Conservation (phyloP, 2,113 vertebrate genomes). For the Chiloscyllium plagiosum region DNA sequence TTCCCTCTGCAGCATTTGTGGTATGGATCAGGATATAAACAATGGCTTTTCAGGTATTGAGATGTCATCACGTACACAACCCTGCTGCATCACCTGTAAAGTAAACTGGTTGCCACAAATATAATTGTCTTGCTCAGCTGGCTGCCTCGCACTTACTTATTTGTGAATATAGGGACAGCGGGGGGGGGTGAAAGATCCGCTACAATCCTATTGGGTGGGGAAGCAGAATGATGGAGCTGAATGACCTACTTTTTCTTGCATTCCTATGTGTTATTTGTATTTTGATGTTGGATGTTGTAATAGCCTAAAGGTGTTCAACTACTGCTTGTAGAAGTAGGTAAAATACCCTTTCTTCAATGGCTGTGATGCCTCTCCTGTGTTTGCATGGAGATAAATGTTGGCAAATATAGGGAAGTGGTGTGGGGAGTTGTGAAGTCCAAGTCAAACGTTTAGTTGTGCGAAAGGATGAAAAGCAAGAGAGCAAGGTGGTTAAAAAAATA, state of each 20-base stretch:
- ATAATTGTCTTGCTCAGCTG: not conserved
- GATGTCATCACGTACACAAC: not conserved
- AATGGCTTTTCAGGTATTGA: not conserved
- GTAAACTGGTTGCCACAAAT: not conserved
- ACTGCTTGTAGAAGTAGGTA: too few species aligned
- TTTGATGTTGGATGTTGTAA: not conserved
- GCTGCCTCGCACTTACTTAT: not conserved
- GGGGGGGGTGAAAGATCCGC: not conserved
- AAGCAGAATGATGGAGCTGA: not conserved
- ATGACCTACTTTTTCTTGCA: not conserved
- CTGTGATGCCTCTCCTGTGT: not conserved
- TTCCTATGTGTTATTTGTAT: not conserved
- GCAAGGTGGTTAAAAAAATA: not conserved
- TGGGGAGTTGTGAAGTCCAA: not conserved
- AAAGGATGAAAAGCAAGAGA: not conserved
- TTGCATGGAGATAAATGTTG: not conserved
- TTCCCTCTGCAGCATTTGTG: not conserved
- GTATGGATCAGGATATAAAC: not conserved
- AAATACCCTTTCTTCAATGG: too few species aligned
- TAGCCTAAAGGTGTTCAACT: not conserved
- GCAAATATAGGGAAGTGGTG: not conserved
- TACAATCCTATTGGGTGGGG: not conserved
- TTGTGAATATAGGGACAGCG: not conserved
- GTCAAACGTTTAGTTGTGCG: not conserved
- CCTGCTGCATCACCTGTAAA: not conserved